Conservation (phyloP, 2,113 vertebrate species). For the Corvus cornix region DNA sequence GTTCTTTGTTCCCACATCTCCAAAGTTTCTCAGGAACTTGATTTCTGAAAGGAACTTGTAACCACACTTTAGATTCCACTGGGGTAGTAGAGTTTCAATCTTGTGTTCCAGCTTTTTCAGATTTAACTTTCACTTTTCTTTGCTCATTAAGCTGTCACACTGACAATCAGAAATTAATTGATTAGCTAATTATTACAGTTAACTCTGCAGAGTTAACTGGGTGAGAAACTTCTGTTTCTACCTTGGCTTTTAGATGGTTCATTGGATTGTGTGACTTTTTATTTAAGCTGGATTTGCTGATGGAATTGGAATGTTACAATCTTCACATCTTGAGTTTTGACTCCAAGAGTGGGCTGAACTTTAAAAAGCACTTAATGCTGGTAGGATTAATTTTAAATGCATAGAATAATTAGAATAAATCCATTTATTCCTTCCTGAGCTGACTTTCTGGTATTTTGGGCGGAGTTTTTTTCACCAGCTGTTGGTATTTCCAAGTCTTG, state of each 20-base stretch:
- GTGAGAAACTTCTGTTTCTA: not conserved
- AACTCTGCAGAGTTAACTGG: not conserved
- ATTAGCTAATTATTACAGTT: not conserved
- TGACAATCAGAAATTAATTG: not conserved
- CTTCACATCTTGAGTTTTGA: not conserved
- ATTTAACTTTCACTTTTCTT: not conserved
- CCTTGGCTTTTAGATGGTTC: not conserved
- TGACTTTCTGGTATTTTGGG: not conserved
- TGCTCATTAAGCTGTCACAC: not conserved
- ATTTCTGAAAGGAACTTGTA: not conserved
- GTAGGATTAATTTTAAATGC: not conserved
- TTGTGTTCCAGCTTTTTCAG: not conserved
- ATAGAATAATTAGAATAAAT: not conserved
- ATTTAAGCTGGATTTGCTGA: not conserved
- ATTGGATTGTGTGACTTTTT: not conserved
- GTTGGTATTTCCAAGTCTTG: not conserved
- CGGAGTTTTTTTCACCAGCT: not conserved
- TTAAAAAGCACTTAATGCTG: not conserved
- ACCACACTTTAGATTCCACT: not conserved
- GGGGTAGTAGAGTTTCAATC: not conserved
- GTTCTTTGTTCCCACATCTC: not conserved
- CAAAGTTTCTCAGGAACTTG: not conserved
- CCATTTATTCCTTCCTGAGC: not conserved
- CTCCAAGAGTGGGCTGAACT: not conserved
- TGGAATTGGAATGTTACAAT: not conserved